A percentile compares a stretch with the other conserved stretches of the same genome.
phyloP scores from a whole-genome alignment of 2,113 vertebrate genomes.

The Tylochromis polylepis region DNA sequence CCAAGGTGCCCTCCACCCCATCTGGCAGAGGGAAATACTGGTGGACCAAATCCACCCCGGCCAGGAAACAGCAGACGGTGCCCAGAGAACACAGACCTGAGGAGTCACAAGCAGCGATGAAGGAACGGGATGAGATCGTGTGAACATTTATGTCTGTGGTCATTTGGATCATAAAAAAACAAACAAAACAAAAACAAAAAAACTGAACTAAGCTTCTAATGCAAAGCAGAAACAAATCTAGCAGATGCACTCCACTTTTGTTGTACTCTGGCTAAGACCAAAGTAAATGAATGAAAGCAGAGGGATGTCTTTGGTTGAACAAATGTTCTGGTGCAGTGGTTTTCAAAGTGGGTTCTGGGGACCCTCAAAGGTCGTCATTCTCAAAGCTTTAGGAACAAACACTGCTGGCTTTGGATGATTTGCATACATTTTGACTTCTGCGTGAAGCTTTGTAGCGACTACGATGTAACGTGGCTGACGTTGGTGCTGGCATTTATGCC shows the following conservation, averaged over 20 bases:
- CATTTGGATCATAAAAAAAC: not conserved
- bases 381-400: not conserved
- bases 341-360: not conserved
- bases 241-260: not conserved
- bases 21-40: slow-evolving; percentile 57
- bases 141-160: not conserved
- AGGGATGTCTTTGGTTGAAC: not conserved
- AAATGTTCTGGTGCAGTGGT: not conserved
- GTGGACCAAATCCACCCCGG: slow-evolving; percentile 83
- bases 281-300: not conserved
- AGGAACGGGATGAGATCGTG: not conserved
- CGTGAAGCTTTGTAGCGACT: not conserved
- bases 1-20: slow-evolving; percentile 76
- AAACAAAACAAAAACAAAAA: not conserved
- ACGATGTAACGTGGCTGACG: not conserved
- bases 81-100: slow-evolving; percentile 88
- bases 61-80: slow-evolving; percentile 86
- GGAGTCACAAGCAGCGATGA: not conserved
- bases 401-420: not conserved
- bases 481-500: not conserved
- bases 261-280: not conserved
- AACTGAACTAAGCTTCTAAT: not conserved
- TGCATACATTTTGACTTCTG: not conserved
- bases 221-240: not conserved
- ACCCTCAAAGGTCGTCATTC: not conserved